A percentile compares a stretch with the other conserved stretches of the same genome.
These are phyloP conservation scores for Onychomys arenicola DNA, from an alignment of 2,797 vertebrate genomes.

Conservation along the genomic window DNA sequence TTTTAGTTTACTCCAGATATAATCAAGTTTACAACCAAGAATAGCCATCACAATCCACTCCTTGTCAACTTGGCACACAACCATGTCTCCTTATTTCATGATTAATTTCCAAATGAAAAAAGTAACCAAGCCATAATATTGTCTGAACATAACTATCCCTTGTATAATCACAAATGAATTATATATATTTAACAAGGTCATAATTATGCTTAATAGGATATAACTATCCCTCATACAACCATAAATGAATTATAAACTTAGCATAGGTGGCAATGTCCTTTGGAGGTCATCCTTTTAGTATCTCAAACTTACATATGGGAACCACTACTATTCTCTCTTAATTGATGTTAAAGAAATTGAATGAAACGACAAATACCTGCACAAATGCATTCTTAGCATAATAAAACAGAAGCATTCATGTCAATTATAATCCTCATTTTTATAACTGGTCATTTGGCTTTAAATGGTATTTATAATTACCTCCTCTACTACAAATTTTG, in stretches of 20 bases:
- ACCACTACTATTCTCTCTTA: not conserved
- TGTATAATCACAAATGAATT: not conserved
- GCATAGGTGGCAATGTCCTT: not conserved
- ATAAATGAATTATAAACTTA: not conserved
- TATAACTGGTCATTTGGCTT: not conserved
- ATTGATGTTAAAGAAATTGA: not conserved
- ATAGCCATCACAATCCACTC: not conserved
- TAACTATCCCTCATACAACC: not conserved
- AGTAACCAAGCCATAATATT: not conserved
- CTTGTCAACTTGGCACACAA: not conserved
- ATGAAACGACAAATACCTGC: not conserved
- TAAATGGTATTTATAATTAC: not conserved
- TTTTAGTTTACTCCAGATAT: not conserved
- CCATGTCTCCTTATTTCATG: not conserved
- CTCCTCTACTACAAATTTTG: not conserved
- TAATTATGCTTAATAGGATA: not conserved
- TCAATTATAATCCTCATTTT: not conserved
- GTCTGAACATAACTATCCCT: not conserved
- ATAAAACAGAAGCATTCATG: not conserved
- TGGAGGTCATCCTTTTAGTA: not conserved
- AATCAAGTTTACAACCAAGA: not conserved
- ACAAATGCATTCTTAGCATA: not conserved
- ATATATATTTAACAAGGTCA: not conserved
- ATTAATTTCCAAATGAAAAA: not conserved
- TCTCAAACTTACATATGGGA: not conserved